Percentiles rank a stretch among this genome's conserved stretches.
These are phyloP conservation scores for Ypsolopha sequella DNA, from an alignment of 2,888 invertebrate genomes.

Conservation along the genomic window DNA sequence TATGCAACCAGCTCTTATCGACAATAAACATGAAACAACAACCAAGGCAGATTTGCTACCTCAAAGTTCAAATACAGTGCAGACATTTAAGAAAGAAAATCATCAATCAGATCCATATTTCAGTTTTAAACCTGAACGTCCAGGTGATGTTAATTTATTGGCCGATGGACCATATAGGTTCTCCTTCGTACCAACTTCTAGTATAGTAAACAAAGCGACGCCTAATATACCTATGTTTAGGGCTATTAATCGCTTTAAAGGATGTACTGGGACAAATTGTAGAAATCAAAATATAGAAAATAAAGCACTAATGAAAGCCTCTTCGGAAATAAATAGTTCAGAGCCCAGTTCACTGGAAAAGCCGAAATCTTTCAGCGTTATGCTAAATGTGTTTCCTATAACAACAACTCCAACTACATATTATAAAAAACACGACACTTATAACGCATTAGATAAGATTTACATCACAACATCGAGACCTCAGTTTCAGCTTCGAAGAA, in stretches of 20 bases:
- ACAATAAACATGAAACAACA: constrained; percentile 17
- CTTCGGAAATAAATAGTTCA: constrained; percentile 3
- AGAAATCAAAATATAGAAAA: constrained; percentile 8
- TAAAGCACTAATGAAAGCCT: constrained; percentile 2
- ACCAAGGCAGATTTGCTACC: constrained; percentile 16
- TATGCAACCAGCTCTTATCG: constrained; percentile 30
- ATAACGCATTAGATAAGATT: constrained; percentile 19
- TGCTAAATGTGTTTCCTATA: constrained; percentile 75
- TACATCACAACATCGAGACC: constrained; percentile 49
- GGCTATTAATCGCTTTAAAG: constrained; percentile 27
- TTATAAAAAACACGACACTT: constrained; percentile 26
- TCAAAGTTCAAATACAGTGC: constrained; percentile 26
- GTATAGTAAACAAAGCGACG: constrained; percentile 14
- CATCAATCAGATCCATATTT: constrained; percentile 74
- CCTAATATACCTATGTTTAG: constrained; percentile 32
- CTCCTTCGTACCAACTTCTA: constrained; percentile 27
- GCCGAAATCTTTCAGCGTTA: constrained; percentile 72
- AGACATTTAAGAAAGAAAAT: constrained; percentile 32
- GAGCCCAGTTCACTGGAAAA: constrained; percentile 20
- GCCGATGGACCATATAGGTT: constrained; percentile 64
- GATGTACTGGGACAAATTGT: constrained; percentile 29
- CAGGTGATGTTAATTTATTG: constrained; percentile 80
- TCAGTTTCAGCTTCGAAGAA: constrained; percentile 43
- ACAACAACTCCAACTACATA: constrained; percentile 23
- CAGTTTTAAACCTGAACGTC: constrained; percentile 78